A percentile compares a stretch with the other conserved stretches of the same genome.
Evolutionary conservation across 2,797 vertebrate genomes (phyloP).

Genomic region (Otolemur crassicaudatus): DNA sequence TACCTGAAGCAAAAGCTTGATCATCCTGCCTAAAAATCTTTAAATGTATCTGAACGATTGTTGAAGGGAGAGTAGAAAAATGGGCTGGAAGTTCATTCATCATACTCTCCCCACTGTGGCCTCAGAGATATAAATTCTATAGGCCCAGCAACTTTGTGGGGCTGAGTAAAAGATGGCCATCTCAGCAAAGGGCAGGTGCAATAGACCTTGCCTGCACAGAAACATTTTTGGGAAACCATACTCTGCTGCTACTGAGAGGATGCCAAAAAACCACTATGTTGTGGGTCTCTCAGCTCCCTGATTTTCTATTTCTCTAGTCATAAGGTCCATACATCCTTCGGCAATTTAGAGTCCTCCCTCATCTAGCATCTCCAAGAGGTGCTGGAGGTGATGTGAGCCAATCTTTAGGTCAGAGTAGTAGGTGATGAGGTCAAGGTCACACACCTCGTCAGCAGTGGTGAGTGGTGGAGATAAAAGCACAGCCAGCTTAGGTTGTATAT

Average conservation of each 20-base stretch:
- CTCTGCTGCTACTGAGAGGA: background rate
- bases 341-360: background rate
- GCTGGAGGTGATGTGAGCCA: background rate
- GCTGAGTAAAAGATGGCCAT: background rate
- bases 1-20: background rate
- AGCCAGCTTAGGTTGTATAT: background rate
- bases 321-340: background rate
- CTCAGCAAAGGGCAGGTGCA: background rate
- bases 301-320: background rate
- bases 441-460: background rate
- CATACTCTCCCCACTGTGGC: background rate
- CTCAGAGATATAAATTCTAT: background rate
- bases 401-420: background rate
- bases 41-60: background rate
- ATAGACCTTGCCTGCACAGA: accelerated
- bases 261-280: background rate
- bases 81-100: background rate
- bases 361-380: background rate
- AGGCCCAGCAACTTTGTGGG: background rate
- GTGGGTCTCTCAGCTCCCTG: background rate
- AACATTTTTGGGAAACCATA: background rate
- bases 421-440: background rate
- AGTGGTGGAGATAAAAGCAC: background rate
- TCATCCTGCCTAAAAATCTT: background rate
- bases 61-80: background rate